These are phyloP conservation scores for Metacarcinus magister DNA, from an alignment of 2,888 invertebrate genomes.

Conservation along the genomic window DNA sequence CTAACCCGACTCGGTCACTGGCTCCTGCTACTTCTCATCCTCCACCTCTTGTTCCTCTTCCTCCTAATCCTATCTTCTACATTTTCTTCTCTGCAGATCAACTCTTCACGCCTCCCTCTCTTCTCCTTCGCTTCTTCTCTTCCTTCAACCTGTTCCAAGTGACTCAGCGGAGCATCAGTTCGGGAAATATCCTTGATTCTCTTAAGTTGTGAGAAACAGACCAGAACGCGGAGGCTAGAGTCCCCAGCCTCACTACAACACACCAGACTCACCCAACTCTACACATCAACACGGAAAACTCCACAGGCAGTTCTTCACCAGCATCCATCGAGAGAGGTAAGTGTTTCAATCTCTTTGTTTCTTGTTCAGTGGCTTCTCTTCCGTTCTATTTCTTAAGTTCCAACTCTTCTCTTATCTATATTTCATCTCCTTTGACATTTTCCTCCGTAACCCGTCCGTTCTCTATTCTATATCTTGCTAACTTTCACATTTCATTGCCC, in stretches of 20 bases:
- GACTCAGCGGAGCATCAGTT: constrained; percentile 26
- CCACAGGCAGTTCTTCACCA: neutral
- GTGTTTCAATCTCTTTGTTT: neutral
- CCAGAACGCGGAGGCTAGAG: constrained; percentile 11
- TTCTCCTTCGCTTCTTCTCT: constrained; percentile 13
- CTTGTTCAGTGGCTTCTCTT: neutral
- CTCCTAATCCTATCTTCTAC: neutral
- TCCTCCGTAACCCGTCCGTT: neutral
- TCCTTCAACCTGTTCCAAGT: neutral
- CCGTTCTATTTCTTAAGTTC: neutral
- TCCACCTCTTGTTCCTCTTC: neutral
- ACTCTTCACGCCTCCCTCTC: constrained; percentile 15
- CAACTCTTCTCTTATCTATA: neutral
- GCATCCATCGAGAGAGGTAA: neutral
- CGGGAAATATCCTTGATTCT: constrained; percentile 26
- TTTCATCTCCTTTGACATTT: neutral
- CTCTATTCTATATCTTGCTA: neutral
- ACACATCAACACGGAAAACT: constrained; percentile 3
- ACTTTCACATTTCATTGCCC: neutral
- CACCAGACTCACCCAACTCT: constrained; percentile 15
- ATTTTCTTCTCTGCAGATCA: constrained; percentile 26
- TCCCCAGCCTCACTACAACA: constrained; percentile 9
- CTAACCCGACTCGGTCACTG: neutral
- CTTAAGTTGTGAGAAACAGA: constrained; percentile 26
- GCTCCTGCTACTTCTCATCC: neutral